Percentiles rank a stretch among this genome's conserved stretches.
Conservation (phyloP, 2,113 vertebrate species). For the Alectura lathami region DNA sequence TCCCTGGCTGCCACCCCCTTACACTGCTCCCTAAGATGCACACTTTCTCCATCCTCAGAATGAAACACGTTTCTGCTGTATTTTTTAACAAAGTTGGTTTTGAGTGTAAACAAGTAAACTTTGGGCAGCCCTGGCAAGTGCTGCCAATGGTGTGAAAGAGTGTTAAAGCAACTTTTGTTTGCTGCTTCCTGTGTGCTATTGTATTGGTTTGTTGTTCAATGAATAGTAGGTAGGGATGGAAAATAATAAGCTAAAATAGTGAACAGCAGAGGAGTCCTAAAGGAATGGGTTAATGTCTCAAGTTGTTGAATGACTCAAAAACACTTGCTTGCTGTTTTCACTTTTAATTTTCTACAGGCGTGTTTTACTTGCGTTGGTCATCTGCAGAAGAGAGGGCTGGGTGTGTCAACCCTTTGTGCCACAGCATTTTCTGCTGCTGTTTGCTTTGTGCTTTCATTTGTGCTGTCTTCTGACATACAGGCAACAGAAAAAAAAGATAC, state of each 20-base stretch:
- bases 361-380: slow-evolving; percentile 9
- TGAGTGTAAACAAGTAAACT: neutral
- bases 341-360: neutral
- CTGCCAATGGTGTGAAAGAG: neutral
- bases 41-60: neutral
- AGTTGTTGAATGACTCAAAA: slow-evolving; percentile 10
- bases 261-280: neutral
- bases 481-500: neutral
- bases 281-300: neutral
- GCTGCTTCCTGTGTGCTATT: slow-evolving; percentile 42
- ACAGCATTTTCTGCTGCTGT: neutral
- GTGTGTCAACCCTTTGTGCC: neutral
- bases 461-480: neutral
- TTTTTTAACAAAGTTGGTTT: neutral
- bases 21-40: neutral
- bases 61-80: neutral
- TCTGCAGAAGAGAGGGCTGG: neutral
- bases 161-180: slow-evolving; percentile 40
- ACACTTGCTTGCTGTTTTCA: neutral
- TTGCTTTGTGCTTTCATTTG: neutral
- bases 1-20: neutral
- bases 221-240: neutral
- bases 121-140: neutral
- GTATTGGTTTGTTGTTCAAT: slow-evolving; percentile 31
- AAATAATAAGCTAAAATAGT: slow-evolving; percentile 21